phyloP scores from a whole-genome alignment of 2,113 vertebrate genomes.

The Holacanthus passer region DNA sequence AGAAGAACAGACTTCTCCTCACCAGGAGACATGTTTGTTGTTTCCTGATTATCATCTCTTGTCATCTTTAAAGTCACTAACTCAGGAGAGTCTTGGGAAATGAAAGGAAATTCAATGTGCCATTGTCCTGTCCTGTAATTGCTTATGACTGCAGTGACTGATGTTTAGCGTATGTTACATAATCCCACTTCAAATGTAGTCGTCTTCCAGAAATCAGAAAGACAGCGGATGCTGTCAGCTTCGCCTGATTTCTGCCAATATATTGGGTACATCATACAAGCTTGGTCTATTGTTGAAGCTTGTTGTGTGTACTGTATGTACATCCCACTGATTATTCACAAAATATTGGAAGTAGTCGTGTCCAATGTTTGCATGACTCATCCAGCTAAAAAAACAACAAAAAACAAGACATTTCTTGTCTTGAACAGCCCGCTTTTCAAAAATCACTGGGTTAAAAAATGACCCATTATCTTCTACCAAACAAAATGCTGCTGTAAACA shows the following conservation, averaged over 20 bases:
- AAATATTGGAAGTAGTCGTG: slow-evolving; percentile 3
- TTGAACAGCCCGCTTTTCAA: not conserved
- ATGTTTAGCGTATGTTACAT: not conserved
- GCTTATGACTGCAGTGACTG: not conserved
- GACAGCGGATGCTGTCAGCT: not conserved
- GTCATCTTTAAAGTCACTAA: not conserved
- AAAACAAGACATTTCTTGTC: not conserved
- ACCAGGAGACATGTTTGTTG: not conserved
- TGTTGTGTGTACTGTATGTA: not conserved
- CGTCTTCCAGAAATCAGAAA: not conserved
- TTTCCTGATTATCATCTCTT: not conserved
- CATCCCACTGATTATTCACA: slow-evolving; percentile 4
- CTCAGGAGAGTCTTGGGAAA: not conserved
- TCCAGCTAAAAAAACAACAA: not conserved
- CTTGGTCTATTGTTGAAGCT: not conserved
- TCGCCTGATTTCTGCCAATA: not conserved
- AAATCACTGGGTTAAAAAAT: not conserved
- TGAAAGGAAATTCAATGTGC: not conserved
- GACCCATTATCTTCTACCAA: not conserved
- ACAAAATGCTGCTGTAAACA: not conserved
- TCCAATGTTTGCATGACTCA: slow-evolving; percentile 21
- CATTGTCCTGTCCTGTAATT: not conserved
- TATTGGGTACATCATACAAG: not conserved
- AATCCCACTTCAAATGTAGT: not conserved
- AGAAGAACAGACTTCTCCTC: not conserved